phyloP scores from a whole-genome alignment of 1,140 invertebrate species.

The Anastrepha ludens region DNA sequence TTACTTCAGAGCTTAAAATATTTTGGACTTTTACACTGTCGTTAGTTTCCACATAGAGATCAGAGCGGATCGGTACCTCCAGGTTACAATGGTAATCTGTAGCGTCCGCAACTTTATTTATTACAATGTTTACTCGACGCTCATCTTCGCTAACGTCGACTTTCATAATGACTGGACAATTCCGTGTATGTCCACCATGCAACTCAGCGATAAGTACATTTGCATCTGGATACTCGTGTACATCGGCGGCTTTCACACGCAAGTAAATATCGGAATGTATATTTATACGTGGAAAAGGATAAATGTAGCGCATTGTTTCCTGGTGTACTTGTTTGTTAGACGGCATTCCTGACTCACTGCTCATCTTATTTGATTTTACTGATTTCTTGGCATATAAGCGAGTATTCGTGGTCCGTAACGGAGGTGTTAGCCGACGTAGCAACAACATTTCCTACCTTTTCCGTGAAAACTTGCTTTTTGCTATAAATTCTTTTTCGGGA shows the following conservation, averaged over 20 bases:
- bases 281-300: slow-evolving; percentile 67
- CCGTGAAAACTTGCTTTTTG: too few species aligned
- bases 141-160: slow-evolving; percentile 63
- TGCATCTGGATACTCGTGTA: slow-evolving; percentile 65
- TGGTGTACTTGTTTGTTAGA: slow-evolving; percentile 62
- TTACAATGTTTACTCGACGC: slow-evolving; percentile 62
- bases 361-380: slow-evolving; percentile 39
- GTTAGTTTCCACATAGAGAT: slow-evolving; percentile 60
- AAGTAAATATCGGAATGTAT: slow-evolving; percentile 64
- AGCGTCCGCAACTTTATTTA: slow-evolving; percentile 60
- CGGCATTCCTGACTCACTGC: not conserved
- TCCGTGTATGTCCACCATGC: slow-evolving; percentile 60
- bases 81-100: slow-evolving; percentile 62
- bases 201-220: slow-evolving; percentile 67
- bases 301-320: slow-evolving; percentile 67
- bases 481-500: too few species aligned
- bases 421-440: not conserved
- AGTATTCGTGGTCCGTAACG: not conserved
- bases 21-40: slow-evolving; percentile 61
- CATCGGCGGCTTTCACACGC: slow-evolving; percentile 63
- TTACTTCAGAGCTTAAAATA: slow-evolving; percentile 63
- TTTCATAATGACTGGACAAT: slow-evolving; percentile 62
- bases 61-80: slow-evolving; percentile 64
- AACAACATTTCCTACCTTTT: slow-evolving; percentile 26
- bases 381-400: slow-evolving; percentile 10